A percentile compares a stretch with the other conserved stretches of the same genome.
Evolutionary conservation across 92 coral and sea anemone species (phyloP).

Genomic region (Palythoa caribaeorum): DNA sequence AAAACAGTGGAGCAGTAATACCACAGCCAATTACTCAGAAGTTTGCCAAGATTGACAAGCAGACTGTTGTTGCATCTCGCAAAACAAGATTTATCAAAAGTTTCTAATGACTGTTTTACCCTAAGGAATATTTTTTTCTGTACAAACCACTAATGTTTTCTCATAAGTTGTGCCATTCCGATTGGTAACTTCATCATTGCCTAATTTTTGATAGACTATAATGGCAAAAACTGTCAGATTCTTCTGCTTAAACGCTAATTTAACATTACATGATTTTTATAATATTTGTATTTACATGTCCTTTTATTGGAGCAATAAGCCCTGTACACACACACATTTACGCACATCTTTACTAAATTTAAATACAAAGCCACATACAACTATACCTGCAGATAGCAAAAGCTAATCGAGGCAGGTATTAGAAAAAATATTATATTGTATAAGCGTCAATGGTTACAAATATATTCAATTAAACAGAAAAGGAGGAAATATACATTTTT

Average conservation of each 20-base stretch:
- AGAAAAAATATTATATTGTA: no score
- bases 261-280: not conserved
- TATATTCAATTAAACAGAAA: no score
- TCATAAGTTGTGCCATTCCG: not conserved
- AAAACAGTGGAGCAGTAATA: not conserved
- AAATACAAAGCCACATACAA: no score
- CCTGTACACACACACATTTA: not conserved
- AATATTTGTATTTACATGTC: not conserved
- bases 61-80: slow-evolving; percentile 3
- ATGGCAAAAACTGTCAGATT: not conserved
- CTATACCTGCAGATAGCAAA: no score
- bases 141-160: not conserved
- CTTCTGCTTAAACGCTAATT: not conserved
- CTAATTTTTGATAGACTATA: not conserved
- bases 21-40: not conserved
- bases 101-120: not conserved
- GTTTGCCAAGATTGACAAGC: slow-evolving; percentile 3
- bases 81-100: not conserved
- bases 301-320: not conserved
- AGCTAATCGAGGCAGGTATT: no score
- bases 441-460: no score
- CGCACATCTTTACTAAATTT: no score
- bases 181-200: not conserved
- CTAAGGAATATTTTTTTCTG: not conserved
- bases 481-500: no score